A percentile compares a stretch with the other conserved stretches of the same genome.
phyloP scores from a whole-genome alignment of 2,113 vertebrate genomes.

The Progne subis region DNA sequence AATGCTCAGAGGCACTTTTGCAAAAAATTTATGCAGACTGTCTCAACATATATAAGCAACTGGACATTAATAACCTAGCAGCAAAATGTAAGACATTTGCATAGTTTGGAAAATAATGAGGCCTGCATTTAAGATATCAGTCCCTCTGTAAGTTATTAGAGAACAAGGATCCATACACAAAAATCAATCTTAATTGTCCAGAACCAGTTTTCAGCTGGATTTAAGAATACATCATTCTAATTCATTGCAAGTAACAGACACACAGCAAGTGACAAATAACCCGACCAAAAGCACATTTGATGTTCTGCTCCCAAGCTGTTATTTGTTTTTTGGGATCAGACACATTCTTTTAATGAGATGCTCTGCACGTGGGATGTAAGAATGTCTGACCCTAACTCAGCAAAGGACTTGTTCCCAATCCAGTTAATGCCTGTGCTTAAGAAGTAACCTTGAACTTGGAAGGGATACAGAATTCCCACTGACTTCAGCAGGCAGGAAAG shows the following conservation, averaged over 20 bases:
- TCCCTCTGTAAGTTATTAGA: not conserved
- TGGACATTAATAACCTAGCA: not conserved
- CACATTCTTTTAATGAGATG: not conserved
- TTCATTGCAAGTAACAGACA: not conserved
- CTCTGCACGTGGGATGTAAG: not conserved
- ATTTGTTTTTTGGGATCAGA: not conserved
- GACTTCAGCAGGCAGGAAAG: not conserved
- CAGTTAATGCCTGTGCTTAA: not conserved
- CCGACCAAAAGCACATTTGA: not conserved
- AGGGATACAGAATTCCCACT: not conserved
- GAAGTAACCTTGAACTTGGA: not conserved
- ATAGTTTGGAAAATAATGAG: constrained; percentile 8
- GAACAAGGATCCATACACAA: not conserved
- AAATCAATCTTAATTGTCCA: constrained; percentile 11
- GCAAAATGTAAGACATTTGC: not conserved
- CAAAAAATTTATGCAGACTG: not conserved
- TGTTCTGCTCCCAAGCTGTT: not conserved
- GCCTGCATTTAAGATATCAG: not conserved
- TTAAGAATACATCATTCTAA: not conserved
- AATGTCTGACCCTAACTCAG: not conserved
- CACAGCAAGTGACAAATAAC: not conserved
- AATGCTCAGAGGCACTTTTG: not conserved
- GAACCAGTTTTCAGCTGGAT: not conserved
- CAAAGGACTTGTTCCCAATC: not conserved
- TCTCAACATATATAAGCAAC: not conserved